Evolutionary conservation across 1,140 invertebrate genomes (phyloP), one percentile per base, ranked within the genome.

Genomic region (Procambarus virginalis): DNA sequence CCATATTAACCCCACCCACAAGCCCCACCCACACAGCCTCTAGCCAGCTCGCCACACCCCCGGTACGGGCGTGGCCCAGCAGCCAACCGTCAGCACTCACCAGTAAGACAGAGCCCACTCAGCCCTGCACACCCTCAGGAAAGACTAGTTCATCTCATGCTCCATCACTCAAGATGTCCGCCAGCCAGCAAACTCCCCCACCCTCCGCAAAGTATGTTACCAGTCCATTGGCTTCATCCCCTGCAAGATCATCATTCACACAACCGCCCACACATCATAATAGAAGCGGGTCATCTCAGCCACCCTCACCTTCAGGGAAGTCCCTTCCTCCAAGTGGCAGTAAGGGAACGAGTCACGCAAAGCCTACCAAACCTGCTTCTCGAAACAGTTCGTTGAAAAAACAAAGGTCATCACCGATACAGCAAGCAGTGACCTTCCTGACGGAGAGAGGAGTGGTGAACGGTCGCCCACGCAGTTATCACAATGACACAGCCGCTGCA

Each of bases 1-100:
- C 87, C 81, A 89, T 83, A 83, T 75, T 89, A 64, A 89, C 87
- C 58, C 87, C 87, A 77, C 87, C 87, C 81, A 89, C 87, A 22
- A 89, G 87, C 60, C 87, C 87, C 87, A 83, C 87, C 87, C 87
- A 89, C 68, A 77, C 80, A 60, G 80, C 87, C 55, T 64, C 70
- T 80, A 87, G 85, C 78, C 85, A 87, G 85, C 85, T 70, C 60
- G 46, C 79, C 49, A 58, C 87, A 49, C 45, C 87, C 20, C 84
- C 83, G 34, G 78, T 75, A 46, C 64, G 49, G 64, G 48, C 51
- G 60, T 64, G 86, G 55, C 49, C 55, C 34, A 49, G n/a, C 90
- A 75, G 51, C 90, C 80, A 86, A 78, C 73, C 84, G 55, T 73
- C 82, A 79, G 12, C 79, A 58, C 48, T 78, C 58, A 75, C 70